Base-by-base conservation (phyloP, 2,113 vertebrate species). In the Empidonax traillii region DNA sequence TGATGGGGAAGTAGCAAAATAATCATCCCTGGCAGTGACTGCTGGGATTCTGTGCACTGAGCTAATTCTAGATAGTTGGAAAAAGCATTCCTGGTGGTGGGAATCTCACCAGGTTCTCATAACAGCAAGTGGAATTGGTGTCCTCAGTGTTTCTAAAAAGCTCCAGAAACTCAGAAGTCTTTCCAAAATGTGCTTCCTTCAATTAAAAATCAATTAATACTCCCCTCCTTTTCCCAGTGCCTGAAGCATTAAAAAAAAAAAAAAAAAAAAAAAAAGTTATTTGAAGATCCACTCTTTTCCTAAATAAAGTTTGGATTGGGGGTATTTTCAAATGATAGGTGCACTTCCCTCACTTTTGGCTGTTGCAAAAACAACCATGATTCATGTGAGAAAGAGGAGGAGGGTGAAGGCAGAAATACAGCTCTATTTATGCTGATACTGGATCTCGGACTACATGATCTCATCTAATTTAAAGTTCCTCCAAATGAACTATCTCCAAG, bases 391-490 rank as follows among this genome's bases (percentile, higher is more conserved):
- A 89, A 91, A 31, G 58, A 81, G 20, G 93, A 91, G 30, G 87
- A 77, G 49, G 84, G 61, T 19, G 87, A 93, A 93, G 83, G 83
- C 68, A 97, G 79, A 74, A 97, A 76, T 28, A 82, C 46, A 46
- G 37, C 76, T 90, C 56, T 81, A 3, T 95, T 93, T 86, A 37
- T 81, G 75, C 76, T 86, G 92, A 77, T 92, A 51, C 8, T 35
- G 90, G 75, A 90, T 95, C 76, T 79, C 68, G 7, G 52, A 79
- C 90, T 96, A 59, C 58, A 75, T 95, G 94, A 93, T 96, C 90
- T 94, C 79, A 90, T 90, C 92, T 85, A 90, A 93, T 96, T 96
- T 94, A 37, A 93, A 97, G 85, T 93, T 87, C 18, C 24, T 95
- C 93, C 87, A 91, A 95, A 88, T 88, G 92, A 96, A 74, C 94